A percentile compares a stretch with the other conserved stretches of the same genome.
phyloP scores from a whole-genome alignment of 2,888 invertebrate genomes.

The Sialis fuliginosa region DNA sequence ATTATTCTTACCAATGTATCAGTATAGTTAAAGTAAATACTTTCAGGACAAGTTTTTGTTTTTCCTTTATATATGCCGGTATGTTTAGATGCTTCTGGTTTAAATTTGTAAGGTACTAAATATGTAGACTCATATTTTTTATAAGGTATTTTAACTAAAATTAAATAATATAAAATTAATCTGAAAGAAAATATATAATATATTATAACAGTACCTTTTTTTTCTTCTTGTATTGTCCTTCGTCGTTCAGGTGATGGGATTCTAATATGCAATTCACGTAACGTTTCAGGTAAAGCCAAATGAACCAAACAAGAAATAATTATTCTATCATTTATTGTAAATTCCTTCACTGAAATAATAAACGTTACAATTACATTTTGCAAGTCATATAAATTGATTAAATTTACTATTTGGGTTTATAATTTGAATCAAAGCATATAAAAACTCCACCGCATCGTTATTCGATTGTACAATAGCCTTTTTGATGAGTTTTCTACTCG shows the following conservation, averaged over 20 bases:
- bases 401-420: slow-evolving; percentile 17
- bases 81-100: slow-evolving; percentile 12
- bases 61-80: slow-evolving; percentile 17
- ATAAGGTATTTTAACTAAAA: neutral
- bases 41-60: slow-evolving; percentile 18
- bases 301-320: slow-evolving; percentile 23
- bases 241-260: slow-evolving; percentile 21
- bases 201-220: neutral
- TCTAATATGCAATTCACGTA: slow-evolving; percentile 22
- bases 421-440: slow-evolving; percentile 21
- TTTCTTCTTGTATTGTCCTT: neutral
- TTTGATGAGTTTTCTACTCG: slow-evolving; percentile 14
- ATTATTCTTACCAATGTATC: slow-evolving; percentile 12
- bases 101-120: slow-evolving; percentile 16
- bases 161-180: neutral
- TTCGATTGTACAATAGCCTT: slow-evolving; percentile 18
- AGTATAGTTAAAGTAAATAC: slow-evolving; percentile 20
- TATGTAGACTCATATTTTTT: slow-evolving; percentile 16
- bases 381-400: neutral
- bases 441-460: slow-evolving; percentile 20
- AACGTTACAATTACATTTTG: neutral
- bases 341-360: slow-evolving; percentile 11
- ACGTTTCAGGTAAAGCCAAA: slow-evolving; percentile 19
- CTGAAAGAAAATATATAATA: neutral
- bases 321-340: slow-evolving; percentile 22